Evolutionary conservation across 2,888 invertebrate species (phyloP).

Genomic region (Therioaphis trifolii): DNA sequence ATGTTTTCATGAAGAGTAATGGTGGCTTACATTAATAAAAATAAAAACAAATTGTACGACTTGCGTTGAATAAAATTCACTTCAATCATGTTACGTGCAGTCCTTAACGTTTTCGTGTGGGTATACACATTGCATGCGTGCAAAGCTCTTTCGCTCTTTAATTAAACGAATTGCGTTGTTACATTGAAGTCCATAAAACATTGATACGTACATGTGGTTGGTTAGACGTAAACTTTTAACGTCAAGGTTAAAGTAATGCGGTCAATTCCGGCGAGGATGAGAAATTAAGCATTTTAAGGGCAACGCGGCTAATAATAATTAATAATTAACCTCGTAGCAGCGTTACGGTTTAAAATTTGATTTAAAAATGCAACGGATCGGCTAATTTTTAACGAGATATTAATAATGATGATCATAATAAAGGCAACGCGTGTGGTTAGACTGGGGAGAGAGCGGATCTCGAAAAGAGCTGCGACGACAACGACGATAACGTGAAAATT

Average conservation of each 20-base stretch:
- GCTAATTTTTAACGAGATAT: not conserved
- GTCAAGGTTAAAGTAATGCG: not conserved
- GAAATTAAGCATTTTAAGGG: slow-evolving; percentile 6
- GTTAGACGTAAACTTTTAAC: not conserved
- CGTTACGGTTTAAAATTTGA: not conserved
- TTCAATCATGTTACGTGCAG: not conserved
- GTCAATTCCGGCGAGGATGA: not conserved
- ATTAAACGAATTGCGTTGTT: slow-evolving; percentile 21
- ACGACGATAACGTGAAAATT: not conserved
- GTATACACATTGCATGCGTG: not conserved
- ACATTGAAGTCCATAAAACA: slow-evolving; percentile 8
- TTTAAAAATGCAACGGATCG: not conserved
- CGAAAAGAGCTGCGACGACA: not conserved
- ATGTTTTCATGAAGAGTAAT: not conserved
- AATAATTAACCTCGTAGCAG: not conserved
- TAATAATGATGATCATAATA: not conserved
- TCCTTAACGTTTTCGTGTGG: not conserved
- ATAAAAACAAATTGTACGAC: not conserved
- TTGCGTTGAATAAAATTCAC: not conserved
- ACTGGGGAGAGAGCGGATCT: too few species aligned
- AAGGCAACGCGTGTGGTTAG: not conserved
- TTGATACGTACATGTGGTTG: not conserved
- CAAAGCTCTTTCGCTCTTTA: not conserved
- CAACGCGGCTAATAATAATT: not conserved
- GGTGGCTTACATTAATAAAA: not conserved